These are phyloP conservation scores for Machimus atricapillus DNA, from an alignment of 2,888 invertebrate genomes.

Conservation along the genomic window DNA sequence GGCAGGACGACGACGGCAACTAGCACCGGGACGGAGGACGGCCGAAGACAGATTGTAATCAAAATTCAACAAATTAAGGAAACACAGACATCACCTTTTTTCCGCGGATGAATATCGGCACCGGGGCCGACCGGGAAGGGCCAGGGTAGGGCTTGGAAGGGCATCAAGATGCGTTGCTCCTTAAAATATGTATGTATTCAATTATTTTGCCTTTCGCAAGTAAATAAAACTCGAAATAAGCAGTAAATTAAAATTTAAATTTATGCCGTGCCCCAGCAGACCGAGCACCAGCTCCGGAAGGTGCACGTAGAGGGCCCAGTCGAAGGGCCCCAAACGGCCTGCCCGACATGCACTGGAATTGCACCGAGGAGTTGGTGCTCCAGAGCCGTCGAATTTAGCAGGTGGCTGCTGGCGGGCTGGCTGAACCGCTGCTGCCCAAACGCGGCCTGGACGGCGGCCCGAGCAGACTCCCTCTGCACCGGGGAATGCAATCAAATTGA, in stretches of 20 bases:
- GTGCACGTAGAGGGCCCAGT: background rate
- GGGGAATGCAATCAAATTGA: constrained; percentile 44
- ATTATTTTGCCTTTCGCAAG: constrained; percentile 52
- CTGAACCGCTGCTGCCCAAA: background rate
- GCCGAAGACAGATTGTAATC: constrained; percentile 52
- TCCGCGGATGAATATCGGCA: constrained; percentile 35
- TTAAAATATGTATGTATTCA: constrained; percentile 53
- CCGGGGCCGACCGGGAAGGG: background rate
- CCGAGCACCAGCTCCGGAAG: constrained; percentile 5
- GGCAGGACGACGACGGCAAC: background rate
- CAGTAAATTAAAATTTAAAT: constrained; percentile 53
- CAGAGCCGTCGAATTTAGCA: constrained; percentile 45
- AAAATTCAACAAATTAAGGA: constrained; percentile 53
- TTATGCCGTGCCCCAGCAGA: constrained; percentile 48
- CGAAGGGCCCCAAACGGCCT: background rate
- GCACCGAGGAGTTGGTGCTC: background rate
- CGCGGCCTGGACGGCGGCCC: background rate
- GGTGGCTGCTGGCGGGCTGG: constrained; percentile 36
- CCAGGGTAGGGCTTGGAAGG: background rate
- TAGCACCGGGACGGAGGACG: background rate
- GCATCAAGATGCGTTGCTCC: constrained; percentile 40
- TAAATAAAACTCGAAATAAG: constrained; percentile 49
- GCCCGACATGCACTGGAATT: background rate
- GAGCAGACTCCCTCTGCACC: background rate
- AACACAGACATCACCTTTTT: constrained; percentile 53